Evolutionary conservation across 2,113 vertebrate genomes (phyloP).

Genomic region (Gopherus evgoodei): DNA sequence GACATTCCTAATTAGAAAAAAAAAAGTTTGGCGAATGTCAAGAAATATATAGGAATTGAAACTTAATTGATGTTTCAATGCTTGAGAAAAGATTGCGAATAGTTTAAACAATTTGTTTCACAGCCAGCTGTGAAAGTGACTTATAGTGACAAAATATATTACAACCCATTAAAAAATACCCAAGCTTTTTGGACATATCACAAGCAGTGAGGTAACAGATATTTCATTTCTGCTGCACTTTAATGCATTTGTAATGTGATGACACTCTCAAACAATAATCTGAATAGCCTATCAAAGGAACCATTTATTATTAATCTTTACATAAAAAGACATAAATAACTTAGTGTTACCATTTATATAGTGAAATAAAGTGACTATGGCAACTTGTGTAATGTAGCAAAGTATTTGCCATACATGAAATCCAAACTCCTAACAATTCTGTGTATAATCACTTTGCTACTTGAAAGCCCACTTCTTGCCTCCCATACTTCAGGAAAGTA

Average conservation of each 20-base stretch:
- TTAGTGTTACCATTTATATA: conserved; percentile 37
- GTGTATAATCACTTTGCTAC: neutral
- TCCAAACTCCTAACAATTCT: neutral
- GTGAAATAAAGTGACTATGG: conserved; percentile 50
- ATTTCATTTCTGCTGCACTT: conserved; percentile 60
- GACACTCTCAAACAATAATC: conserved; percentile 66
- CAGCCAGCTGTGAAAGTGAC: conserved; percentile 69
- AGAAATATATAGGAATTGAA: neutral
- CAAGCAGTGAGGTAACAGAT: conserved; percentile 24
- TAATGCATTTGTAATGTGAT: conserved; percentile 61
- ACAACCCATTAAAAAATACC: conserved; percentile 24
- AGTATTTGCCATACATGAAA: conserved; percentile 13
- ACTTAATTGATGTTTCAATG: conserved; percentile 33
- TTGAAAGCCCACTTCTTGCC: neutral
- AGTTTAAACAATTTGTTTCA: conserved; percentile 56
- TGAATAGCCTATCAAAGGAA: conserved; percentile 65
- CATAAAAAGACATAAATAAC: conserved; percentile 50
- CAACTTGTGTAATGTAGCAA: conserved; percentile 43
- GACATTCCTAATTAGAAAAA: neutral
- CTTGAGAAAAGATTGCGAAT: conserved; percentile 19
- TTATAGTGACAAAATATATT: conserved; percentile 67
- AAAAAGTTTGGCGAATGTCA: neutral
- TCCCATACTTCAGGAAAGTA: neutral
- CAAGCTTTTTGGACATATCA: conserved; percentile 54
- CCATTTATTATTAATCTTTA: conserved; percentile 51